Evolutionary conservation across 2,888 invertebrate species (phyloP).

Genomic region (Pelosia muscerda): DNA sequence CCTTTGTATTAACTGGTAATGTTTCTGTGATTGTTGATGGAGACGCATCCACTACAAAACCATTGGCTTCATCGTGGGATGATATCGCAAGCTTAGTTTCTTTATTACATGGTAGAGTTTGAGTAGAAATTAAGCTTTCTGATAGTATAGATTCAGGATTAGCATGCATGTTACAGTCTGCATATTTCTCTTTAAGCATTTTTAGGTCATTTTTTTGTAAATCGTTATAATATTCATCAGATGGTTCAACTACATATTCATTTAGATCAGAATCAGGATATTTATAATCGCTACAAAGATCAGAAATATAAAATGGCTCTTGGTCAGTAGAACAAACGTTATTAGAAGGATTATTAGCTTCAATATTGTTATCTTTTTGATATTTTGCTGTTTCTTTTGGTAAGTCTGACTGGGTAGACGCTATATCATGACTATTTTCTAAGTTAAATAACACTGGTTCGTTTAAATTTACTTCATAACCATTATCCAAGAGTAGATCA

Average conservation of each 20-base stretch:
- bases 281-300: neutral
- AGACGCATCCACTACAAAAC: neutral
- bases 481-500: slow-evolving; percentile 1
- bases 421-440: neutral
- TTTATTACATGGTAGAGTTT: neutral
- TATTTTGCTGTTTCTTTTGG: neutral
- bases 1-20: neutral
- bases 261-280: neutral
- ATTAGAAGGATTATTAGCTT: neutral
- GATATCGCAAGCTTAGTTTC: neutral
- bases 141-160: neutral
- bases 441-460: slow-evolving; percentile 6
- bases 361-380: neutral
- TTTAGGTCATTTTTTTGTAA: neutral
- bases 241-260: neutral
- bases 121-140: neutral
- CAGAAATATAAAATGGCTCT: neutral
- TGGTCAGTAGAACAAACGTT: no score
- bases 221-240: neutral
- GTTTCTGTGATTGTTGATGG: neutral
- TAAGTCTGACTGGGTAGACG: neutral
- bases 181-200: neutral
- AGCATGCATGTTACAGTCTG: neutral
- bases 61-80: neutral
- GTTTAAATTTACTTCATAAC: neutral